These are phyloP conservation scores for Formicarius rufipectus DNA, from an alignment of 2,113 vertebrate genomes.

Conservation along the genomic window DNA sequence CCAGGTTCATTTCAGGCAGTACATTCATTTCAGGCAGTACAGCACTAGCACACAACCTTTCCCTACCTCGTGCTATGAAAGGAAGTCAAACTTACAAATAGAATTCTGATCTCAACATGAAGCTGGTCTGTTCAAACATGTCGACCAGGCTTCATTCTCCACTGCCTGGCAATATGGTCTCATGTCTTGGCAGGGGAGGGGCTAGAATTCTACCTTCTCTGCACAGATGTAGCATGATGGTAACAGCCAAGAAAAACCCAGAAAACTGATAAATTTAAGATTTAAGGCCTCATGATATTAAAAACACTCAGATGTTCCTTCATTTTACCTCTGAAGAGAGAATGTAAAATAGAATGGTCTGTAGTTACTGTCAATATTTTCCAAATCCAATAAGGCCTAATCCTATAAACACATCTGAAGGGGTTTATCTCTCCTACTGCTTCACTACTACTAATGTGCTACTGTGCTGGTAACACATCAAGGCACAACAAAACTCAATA, in stretches of 20 bases:
- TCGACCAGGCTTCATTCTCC: neutral
- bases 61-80: neutral
- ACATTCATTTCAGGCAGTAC: neutral
- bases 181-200: neutral
- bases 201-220: neutral
- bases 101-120: neutral
- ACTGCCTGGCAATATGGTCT: neutral
- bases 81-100: neutral
- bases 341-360: neutral
- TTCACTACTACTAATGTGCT: no score
- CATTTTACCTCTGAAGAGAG: neutral
- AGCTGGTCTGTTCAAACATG: neutral
- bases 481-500: neutral
- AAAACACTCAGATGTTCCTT: neutral
- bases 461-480: neutral
- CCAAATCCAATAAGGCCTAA: neutral
- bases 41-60: neutral
- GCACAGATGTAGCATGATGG: neutral
- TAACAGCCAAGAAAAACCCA: neutral
- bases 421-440: neutral
- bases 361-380: neutral
- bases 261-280: neutral
- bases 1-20: neutral
- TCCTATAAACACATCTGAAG: neutral
- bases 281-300: neutral